A percentile compares a stretch with the other conserved stretches of the same genome.
Evolutionary conservation across 2,797 vertebrate genomes (phyloP).

Genomic region (Centroberyx gerrardi): DNA sequence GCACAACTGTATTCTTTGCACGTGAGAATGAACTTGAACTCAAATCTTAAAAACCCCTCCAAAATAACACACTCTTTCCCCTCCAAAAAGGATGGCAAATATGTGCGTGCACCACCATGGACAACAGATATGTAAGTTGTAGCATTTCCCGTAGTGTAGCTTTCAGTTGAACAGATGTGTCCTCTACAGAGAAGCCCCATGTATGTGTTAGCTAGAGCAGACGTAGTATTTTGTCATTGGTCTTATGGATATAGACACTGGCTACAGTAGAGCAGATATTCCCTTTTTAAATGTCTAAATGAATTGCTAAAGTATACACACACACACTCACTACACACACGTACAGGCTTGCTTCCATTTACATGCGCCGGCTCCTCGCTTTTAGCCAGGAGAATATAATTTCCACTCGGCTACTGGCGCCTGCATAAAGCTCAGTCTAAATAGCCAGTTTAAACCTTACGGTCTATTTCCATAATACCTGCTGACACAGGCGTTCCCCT

Average conservation of each 20-base stretch:
- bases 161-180: constrained; percentile 40
- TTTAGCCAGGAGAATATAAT: constrained; percentile 68
- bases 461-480: constrained; percentile 81
- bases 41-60: neutral
- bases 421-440: constrained; percentile 67
- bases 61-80: constrained; percentile 28
- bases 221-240: constrained; percentile 44
- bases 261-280: constrained; percentile 27
- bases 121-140: constrained; percentile 72
- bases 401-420: constrained; percentile 68
- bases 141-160: constrained; percentile 23
- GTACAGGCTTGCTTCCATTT: constrained; percentile 61
- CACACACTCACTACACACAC: constrained; percentile 17
- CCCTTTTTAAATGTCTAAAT: constrained; percentile 57
- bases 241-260: constrained; percentile 41
- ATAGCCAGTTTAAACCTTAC: constrained; percentile 71
- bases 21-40: constrained; percentile 2
- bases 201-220: constrained; percentile 37
- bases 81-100: constrained; percentile 61
- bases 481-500: constrained; percentile 71
- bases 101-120: constrained; percentile 46
- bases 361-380: constrained; percentile 50
- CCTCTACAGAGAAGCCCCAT: constrained; percentile 29
- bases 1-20: neutral
- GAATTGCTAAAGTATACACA: constrained; percentile 49